Evolutionary conservation across 2,113 vertebrate genomes (phyloP), one percentile per base, ranked within the genome.

Genomic region (Hypocryptadius cinnamomeus): DNA sequence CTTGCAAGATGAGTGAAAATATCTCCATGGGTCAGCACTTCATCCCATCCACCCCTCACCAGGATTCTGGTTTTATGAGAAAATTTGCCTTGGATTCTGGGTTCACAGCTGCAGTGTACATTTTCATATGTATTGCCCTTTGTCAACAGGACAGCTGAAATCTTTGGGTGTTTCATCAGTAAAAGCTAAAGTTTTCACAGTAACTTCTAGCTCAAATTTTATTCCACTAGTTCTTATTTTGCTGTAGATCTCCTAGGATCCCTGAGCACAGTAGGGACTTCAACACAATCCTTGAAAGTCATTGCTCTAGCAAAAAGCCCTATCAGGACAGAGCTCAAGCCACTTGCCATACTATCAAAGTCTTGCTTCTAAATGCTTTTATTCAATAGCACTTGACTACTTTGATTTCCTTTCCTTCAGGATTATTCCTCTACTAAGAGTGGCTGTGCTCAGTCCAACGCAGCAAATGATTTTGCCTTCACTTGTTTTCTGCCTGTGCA

Each of bases 31-130:
- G 28, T 54, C 21, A 50, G 16, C 19, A 53, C 20, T 42, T 87
- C 21, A 66, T 79, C 28, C 19, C 0, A 0, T 47, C 11, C 17
- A 66, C 7, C 2, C 13, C 9, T 79, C n/a, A 61, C 18, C 31
- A 77, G 48, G 24, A 64, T 19, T 73, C 24, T 59, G 8, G 54
- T 72, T 61, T 44, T 25, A 35, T 9, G 19, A 81, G 14, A 72
- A 57, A 76, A 78, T 50, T 66, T 79, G 7, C 31, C 42, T 72
- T 87, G 48, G 37, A 40, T 81, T 81, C 45, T 53, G 37, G 7
- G 11, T 72, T 95, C 44, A 39, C 35, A 66, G 45, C 48, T 40
- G 22, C 44, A 61, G 9, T 15, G 45, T 31, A 11, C 7, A 6
- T 60, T 54, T 59, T 68, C n/a, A 72, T n/a, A 15, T 20, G 13